Evolutionary conservation across 2,888 invertebrate genomes (phyloP).

Genomic region (Chouioia cunea): DNA sequence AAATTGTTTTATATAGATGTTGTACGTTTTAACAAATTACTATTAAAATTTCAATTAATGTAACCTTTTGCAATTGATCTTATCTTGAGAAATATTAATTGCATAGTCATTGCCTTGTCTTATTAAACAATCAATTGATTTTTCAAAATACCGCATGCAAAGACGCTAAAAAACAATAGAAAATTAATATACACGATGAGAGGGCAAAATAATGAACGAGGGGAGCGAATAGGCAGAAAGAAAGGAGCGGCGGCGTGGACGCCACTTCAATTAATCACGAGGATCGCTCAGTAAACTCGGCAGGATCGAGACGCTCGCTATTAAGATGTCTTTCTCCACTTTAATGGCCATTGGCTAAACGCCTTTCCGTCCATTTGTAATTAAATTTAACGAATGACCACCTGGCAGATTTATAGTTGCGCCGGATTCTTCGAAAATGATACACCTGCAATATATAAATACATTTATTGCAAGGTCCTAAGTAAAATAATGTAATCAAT

Average conservation of each 20-base stretch:
- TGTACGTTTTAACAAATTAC: too few species aligned
- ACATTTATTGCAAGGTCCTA: too few species aligned
- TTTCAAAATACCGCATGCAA: too few species aligned
- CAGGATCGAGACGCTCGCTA: conserved; percentile 12
- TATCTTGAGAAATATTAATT: too few species aligned
- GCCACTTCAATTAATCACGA: conserved; percentile 27
- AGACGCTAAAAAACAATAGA: background rate
- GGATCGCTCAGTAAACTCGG: conserved; percentile 26
- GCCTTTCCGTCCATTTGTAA: conserved; percentile 13
- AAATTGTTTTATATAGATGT: too few species aligned
- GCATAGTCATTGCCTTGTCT: too few species aligned
- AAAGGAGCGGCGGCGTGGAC: background rate
- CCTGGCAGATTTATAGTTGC: conserved; percentile 16
- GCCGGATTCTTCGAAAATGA: too few species aligned
- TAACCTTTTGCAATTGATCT: too few species aligned
- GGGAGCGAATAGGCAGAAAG: background rate
- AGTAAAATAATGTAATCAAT: too few species aligned
- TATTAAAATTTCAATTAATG: too few species aligned
- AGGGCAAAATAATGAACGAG: background rate
- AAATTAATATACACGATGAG: background rate
- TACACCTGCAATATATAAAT: too few species aligned
- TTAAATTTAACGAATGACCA: conserved; percentile 21
- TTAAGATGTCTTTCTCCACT: conserved; percentile 28
- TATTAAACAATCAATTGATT: too few species aligned
- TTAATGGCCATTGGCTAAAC: conserved; percentile 21